Evolutionary conservation across 1,140 invertebrate species (phyloP), one percentile per base, ranked within the genome.

Genomic region (Megalopta genalis): DNA sequence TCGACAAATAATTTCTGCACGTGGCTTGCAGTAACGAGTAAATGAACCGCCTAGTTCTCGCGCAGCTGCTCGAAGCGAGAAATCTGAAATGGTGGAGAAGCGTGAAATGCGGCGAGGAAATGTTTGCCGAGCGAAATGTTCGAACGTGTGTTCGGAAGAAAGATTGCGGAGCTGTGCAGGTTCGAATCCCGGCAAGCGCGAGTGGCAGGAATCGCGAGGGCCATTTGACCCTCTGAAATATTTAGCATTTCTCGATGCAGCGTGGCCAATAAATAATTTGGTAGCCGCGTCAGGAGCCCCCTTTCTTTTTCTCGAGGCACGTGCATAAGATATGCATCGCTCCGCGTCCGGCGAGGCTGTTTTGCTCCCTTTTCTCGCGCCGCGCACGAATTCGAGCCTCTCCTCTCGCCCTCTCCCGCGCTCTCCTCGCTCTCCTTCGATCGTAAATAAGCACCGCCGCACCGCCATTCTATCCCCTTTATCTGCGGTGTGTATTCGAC

Each of bases 281-380:
- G 59, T 64, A 66, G 32, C 60, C 52, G 27, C 39, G 46, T 59
- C 79, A 42, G 32, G 67, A 59, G 37, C 18, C 16, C 49, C 27
- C 8, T 80, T 76, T 16, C 39, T 69, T 75, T 75, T 79, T 65
- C 37, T 23, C 37, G 21, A 18, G 65, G 60, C 66, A 57, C 65
- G 65, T 65, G 66, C 67, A 54, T 81, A 77, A 75, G 77, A 75
- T 80, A 80, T 72, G 77, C 57, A 80, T 80, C 77, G 16, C 64
- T 9, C 67, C 46, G 16, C 54, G 49, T 46, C 57, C 9, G 42
- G 14, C 66, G 14, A 63, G 27, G 74, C 68, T 32, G 49, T 81
- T 81, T 81, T 81, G 74, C 66, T 80, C 78, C 57, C 62, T 71
- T 81, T 81, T 77, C 73, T 77, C 49, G 66, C 74, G 74, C 37